These are phyloP conservation scores for Ellobius talpinus DNA, from an alignment of 2,113 vertebrate genomes.

Conservation along the genomic window DNA sequence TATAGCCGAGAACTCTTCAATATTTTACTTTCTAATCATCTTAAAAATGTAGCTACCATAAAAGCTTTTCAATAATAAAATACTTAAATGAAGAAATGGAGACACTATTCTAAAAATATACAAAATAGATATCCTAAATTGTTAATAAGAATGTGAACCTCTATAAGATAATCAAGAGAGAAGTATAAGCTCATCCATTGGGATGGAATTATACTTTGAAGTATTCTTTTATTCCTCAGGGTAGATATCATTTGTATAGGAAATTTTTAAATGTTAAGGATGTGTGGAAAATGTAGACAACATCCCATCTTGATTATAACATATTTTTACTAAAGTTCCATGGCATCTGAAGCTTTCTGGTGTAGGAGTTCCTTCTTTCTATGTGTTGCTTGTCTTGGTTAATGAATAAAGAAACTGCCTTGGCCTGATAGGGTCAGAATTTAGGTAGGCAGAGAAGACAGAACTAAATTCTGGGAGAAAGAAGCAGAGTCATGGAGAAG, in stretches of 20 bases:
- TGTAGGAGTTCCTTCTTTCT: no score
- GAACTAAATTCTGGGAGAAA: no score
- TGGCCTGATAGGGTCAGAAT: no score
- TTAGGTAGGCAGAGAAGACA: no score
- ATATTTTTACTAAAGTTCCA: neutral
- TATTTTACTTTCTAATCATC: neutral
- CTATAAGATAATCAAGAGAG: neutral
- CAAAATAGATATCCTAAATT: neutral
- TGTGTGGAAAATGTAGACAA: neutral
- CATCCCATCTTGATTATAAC: neutral
- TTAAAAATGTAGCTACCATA: no score
- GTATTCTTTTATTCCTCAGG: neutral
- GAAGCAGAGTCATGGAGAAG: no score
- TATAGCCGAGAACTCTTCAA: neutral
- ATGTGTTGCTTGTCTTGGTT: no score
- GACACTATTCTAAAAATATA: neutral
- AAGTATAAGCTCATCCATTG: neutral
- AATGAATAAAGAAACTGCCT: no score
- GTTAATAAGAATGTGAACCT: neutral
- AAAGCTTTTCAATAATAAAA: neutral
- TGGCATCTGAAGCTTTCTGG: neutral
- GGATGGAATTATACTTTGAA: neutral
- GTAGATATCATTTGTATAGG: neutral
- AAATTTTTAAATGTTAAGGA: neutral
- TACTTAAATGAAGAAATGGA: neutral